Evolutionary conservation across 1,140 invertebrate species (phyloP), one percentile per base, ranked within the genome.

Genomic region (Spodoptera frugiperda): DNA sequence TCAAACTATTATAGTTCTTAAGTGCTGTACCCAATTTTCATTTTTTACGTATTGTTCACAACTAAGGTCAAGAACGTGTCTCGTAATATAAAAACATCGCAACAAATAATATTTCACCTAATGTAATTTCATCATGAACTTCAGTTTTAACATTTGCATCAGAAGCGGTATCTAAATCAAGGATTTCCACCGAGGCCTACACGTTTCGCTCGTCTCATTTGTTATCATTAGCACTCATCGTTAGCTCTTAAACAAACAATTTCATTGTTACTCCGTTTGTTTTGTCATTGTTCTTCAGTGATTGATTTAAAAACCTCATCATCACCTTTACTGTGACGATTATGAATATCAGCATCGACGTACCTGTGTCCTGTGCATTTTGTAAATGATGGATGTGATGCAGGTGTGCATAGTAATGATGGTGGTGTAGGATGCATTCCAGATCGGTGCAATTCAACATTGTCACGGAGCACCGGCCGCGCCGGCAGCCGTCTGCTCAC

Each of bases 371-470:
- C 83, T 95, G 94, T 55, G 94, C 95, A 87, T 94, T 94, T 85
- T 94, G 94, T 82, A 95, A 87, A 87, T 95, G 95, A 89, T 96
- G 95, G 61, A 96, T 94, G 88, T 96, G 96, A 89, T 96, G 96
- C 61, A 96, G 92, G 92, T 96, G 96, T 48, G 95, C 96, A 88
- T 96, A 96, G 86, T 96, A 96, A 84, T 97, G 96, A 86, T 96
- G 96, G 89, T 96, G 96, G 93, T 97, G 96, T 87, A 97, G 92
- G 87, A 96, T 96, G 94, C 96, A 97, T 94, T 96, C 96, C 89
- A 96, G 94, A 94, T 96, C 96, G 48, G 96, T 96, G 91, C 96
- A 97, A 91, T 97, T 97, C 90, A 97, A 94, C 96, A 97, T 97
- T 85, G 82, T 94, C 86, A 89, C 89, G 83, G 86, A 78, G 86